Evolutionary conservation across 92 coral and sea anemone genomes (phyloP).

Genomic region (Bergia puertoricense): DNA sequence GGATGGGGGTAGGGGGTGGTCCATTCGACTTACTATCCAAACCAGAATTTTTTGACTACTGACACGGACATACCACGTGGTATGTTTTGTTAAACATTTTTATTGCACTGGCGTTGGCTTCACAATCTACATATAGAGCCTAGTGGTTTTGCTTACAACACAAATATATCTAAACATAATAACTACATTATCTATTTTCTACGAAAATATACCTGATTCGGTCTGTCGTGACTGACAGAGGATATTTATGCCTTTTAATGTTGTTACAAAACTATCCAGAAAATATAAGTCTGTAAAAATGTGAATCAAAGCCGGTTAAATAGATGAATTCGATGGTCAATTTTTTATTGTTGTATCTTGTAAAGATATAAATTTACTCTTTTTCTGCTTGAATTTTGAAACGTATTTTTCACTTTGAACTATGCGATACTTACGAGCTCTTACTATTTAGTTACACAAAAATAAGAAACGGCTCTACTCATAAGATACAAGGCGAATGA

Average conservation of each 20-base stretch:
- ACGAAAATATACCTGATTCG: constrained; percentile 1
- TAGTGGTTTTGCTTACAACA: background rate
- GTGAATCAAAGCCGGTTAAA: background rate
- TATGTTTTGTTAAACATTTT: no score
- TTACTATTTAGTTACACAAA: no score
- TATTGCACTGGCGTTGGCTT: no score
- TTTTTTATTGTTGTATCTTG: background rate
- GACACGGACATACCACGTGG: no score
- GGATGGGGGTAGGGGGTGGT: no score
- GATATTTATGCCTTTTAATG: background rate
- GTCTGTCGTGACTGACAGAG: background rate
- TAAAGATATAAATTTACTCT: background rate
- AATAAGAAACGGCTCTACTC: no score
- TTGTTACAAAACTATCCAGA: constrained; percentile 5
- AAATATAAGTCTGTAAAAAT: background rate
- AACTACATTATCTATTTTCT: background rate
- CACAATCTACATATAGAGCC: no score
- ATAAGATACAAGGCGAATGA: background rate
- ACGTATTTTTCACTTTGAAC: background rate
- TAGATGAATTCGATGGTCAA: background rate
- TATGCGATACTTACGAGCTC: background rate
- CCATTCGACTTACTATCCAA: no score
- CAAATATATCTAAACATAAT: background rate
- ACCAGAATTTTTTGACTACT: no score
- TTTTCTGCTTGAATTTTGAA: background rate